These are phyloP conservation scores for Chascanopsetta lugubris DNA, from an alignment of 2,113 vertebrate genomes.

Conservation along the genomic window DNA sequence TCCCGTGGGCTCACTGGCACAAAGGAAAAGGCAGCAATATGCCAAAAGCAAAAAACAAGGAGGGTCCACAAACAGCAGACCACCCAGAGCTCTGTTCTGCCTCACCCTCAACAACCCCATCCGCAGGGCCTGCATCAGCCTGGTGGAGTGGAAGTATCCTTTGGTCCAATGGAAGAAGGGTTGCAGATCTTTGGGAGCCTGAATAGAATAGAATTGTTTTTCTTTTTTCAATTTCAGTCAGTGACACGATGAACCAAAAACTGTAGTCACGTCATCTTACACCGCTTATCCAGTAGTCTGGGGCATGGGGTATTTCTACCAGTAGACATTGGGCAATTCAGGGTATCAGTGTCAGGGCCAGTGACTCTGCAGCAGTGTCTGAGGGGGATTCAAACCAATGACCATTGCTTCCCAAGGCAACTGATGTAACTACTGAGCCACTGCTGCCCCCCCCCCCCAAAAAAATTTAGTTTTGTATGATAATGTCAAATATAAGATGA, in stretches of 20 bases:
- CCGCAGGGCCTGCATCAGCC: slow-evolving; percentile 98
- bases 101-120: slow-evolving; percentile 98
- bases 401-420: no score
- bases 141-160: slow-evolving; percentile 99
- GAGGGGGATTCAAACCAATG: no score
- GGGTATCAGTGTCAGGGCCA: no score
- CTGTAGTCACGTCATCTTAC: no score
- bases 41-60: slow-evolving; percentile 99
- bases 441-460: no score
- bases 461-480: background rate
- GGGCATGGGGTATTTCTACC: no score
- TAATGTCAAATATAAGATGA: background rate
- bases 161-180: slow-evolving; percentile 7
- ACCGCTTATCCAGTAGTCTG: no score
- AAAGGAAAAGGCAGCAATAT: slow-evolving; percentile 98
- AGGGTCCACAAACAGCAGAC: slow-evolving; percentile 91
- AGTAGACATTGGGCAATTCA: no score
- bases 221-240: no score
- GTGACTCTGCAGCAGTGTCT: no score
- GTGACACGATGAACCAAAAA: background rate
- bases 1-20: slow-evolving; percentile 91
- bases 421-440: no score
- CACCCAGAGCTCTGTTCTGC: slow-evolving; percentile 96
- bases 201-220: no score
- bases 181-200: slow-evolving; percentile 3